These are phyloP conservation scores for Kryptolebias marmoratus DNA, from an alignment of 2,113 vertebrate genomes.

Conservation along the genomic window DNA sequence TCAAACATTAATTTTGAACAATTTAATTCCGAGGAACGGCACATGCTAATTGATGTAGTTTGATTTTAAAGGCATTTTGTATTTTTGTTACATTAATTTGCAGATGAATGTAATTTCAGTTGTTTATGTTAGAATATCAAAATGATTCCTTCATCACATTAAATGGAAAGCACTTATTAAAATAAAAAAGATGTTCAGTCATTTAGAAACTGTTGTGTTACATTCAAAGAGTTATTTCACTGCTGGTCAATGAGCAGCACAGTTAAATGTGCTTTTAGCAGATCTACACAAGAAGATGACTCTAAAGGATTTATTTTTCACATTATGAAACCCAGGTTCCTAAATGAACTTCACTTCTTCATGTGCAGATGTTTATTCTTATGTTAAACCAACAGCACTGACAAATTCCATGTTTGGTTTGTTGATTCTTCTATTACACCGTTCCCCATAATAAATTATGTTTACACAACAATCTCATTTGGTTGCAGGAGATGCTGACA, in stretches of 20 bases:
- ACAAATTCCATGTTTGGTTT: background rate
- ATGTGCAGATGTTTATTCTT: constrained; percentile 29
- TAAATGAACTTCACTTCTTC: constrained; percentile 9
- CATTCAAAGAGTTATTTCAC: background rate
- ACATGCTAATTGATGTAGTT: too few relatives aligned
- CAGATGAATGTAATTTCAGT: background rate
- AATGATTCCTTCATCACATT: too few relatives aligned
- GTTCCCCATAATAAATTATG: constrained; percentile 12
- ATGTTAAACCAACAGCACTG: background rate
- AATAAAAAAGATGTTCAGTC: too few relatives aligned
- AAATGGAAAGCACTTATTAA: too few relatives aligned
- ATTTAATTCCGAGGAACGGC: too few relatives aligned
- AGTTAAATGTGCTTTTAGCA: background rate
- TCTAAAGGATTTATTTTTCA: background rate
- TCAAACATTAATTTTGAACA: too few relatives aligned
- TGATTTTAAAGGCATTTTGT: too few relatives aligned
- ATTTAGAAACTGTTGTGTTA: too few relatives aligned
- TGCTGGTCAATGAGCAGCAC: background rate
- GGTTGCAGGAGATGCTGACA: constrained; percentile 23
- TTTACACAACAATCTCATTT: constrained; percentile 48
- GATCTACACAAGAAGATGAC: background rate
- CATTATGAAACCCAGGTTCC: background rate
- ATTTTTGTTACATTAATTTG: background rate
- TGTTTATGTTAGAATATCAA: background rate
- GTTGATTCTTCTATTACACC: constrained; percentile 25